Evolutionary conservation across 2,888 invertebrate species (phyloP).

Genomic region (Diarsia rubi): DNA sequence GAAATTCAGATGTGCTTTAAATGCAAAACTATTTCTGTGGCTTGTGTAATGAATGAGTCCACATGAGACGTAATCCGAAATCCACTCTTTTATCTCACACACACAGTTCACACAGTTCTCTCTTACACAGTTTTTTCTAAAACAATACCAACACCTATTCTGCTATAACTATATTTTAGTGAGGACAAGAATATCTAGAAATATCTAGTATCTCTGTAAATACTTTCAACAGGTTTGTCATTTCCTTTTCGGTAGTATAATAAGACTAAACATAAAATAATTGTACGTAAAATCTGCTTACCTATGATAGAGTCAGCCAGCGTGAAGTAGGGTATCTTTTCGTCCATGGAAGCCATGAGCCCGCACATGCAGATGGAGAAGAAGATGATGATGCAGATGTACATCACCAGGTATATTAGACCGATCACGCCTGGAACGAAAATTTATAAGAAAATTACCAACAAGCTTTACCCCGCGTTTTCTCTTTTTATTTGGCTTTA

Average conservation of each 20-base stretch:
- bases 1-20: not conserved
- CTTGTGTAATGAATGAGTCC: not conserved
- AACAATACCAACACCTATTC: no score
- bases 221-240: not conserved
- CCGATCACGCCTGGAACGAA: constrained; percentile 94
- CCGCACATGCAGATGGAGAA: constrained; percentile 97
- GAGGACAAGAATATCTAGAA: not conserved
- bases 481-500: no score
- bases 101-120: no score
- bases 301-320: constrained; percentile 95
- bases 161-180: no score
- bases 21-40: not conserved
- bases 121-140: no score
- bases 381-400: constrained; percentile 95
- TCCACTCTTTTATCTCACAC: no score
- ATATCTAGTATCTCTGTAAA: not conserved
- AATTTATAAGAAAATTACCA: not conserved
- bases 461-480: no score
- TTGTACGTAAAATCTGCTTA: constrained; percentile 63
- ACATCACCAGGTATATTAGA: constrained; percentile 97
- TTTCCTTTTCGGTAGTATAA: not conserved
- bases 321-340: constrained; percentile 94
- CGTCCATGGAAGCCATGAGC: constrained; percentile 94
- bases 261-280: not conserved
- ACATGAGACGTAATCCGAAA: not conserved